These are phyloP conservation scores for Microctonus aethiopoides DNA, from an alignment of 2,888 invertebrate species.

Conservation along the genomic window DNA sequence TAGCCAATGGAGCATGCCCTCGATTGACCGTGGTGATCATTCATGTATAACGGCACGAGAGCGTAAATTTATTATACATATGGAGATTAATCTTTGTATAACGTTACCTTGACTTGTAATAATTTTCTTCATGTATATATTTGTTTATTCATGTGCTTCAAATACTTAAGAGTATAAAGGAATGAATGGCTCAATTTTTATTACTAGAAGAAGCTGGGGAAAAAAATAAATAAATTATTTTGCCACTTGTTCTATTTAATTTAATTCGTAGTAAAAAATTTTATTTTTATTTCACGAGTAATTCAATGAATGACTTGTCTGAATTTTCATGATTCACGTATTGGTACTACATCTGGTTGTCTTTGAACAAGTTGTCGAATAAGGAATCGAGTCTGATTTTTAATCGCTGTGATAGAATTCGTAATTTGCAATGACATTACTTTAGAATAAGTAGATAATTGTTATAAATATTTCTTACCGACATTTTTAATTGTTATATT, in stretches of 20 bases:
- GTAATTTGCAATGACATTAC: not conserved
- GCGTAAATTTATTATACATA: slow-evolving; percentile 2
- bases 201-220: not conserved
- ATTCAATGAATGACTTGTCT: not conserved
- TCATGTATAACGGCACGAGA: slow-evolving; percentile 31
- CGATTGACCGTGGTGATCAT: slow-evolving; percentile 40
- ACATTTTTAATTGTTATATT: too few species aligned
- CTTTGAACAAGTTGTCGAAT: slow-evolving; percentile 36
- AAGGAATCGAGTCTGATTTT: too few species aligned
- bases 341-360: slow-evolving; percentile 22
- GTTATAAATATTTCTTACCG: too few species aligned
- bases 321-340: slow-evolving; percentile 33
- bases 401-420: not conserved
- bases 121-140: not conserved
- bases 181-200: not conserved
- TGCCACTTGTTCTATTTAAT: not conserved
- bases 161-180: not conserved
- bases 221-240: not conserved
- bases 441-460: too few species aligned
- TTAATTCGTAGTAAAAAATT: not conserved
- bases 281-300: not conserved
- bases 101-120: slow-evolving; percentile 16
- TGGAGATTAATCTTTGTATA: slow-evolving; percentile 13
- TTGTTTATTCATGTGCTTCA: not conserved
- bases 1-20: slow-evolving; percentile 30